phyloP scores from a whole-genome alignment of 2,797 vertebrate genomes.

The Smutsia temminckii region DNA sequence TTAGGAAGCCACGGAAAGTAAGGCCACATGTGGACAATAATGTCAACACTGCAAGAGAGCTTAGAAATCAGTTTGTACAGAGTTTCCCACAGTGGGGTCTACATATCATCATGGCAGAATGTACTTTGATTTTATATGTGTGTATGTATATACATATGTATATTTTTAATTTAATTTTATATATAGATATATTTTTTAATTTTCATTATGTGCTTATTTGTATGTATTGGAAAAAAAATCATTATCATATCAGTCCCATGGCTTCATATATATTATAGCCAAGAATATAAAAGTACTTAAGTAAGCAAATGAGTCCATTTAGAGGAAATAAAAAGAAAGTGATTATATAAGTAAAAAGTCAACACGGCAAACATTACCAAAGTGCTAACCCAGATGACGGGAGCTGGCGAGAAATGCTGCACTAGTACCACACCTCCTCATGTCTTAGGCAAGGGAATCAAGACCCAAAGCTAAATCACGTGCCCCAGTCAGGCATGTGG shows the following conservation, averaged over 20 bases:
- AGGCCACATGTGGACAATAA: background rate
- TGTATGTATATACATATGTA: too few relatives aligned
- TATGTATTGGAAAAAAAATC: background rate
- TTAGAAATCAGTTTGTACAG: background rate
- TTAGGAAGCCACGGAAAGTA: conserved; percentile 36
- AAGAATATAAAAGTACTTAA: background rate
- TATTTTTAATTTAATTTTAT: too few relatives aligned
- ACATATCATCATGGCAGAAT: background rate
- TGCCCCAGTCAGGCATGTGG: fast-evolving
- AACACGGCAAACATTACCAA: background rate
- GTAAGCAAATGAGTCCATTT: background rate
- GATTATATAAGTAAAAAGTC: background rate
- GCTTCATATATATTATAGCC: background rate
- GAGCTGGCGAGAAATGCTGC: background rate
- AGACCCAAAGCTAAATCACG: background rate
- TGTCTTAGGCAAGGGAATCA: background rate
- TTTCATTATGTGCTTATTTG: background rate
- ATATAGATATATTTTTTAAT: background rate
- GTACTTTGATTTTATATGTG: background rate
- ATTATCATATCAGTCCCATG: background rate
- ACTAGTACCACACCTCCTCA: background rate
- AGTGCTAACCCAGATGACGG: background rate
- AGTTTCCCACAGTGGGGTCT: background rate
- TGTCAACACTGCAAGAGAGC: background rate
- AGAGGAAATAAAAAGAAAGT: background rate